A percentile compares a stretch with the other conserved stretches of the same genome.
phyloP scores from a whole-genome alignment of 2,888 invertebrate species.

The Amiota communis region DNA sequence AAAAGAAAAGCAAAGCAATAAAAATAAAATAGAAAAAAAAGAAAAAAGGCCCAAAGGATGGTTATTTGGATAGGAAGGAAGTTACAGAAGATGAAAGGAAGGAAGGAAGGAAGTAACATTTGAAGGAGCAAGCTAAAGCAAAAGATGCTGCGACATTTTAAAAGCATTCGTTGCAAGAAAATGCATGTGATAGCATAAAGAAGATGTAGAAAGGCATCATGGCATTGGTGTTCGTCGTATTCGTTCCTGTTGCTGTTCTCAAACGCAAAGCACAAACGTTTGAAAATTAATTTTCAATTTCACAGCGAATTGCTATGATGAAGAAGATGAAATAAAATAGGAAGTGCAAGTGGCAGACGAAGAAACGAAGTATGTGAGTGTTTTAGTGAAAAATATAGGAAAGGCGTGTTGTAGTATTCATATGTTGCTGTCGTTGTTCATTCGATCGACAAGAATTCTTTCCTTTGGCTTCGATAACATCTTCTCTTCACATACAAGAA shows the following conservation, averaged over 20 bases:
- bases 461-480: not conserved
- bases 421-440: conserved; percentile 6
- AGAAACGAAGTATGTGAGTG: conserved; percentile 9
- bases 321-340: conserved; percentile 45
- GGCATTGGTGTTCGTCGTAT: conserved; percentile 16
- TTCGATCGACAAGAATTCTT: no score
- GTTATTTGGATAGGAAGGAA: no score
- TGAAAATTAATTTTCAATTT: conserved; percentile 66
- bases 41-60: not conserved
- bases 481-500: not conserved
- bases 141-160: conserved; percentile 41
- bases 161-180: conserved; percentile 38
- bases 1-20: not conserved
- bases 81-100: conserved; percentile 42
- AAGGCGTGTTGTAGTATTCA: conserved; percentile 1
- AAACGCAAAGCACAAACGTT: conserved; percentile 57
- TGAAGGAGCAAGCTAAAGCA: conserved; percentile 42
- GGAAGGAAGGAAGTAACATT: conserved; percentile 28
- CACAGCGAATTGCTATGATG: conserved; percentile 27
- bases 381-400: not conserved
- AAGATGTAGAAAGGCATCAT: conserved; percentile 37
- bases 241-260: conserved; percentile 9
- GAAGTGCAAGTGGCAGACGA: conserved; percentile 43
- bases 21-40: conserved; percentile 61
- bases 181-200: conserved; percentile 25